These are phyloP conservation scores for Whitmania pigra DNA, from an alignment of 1,140 invertebrate genomes.

Conservation along the genomic window DNA sequence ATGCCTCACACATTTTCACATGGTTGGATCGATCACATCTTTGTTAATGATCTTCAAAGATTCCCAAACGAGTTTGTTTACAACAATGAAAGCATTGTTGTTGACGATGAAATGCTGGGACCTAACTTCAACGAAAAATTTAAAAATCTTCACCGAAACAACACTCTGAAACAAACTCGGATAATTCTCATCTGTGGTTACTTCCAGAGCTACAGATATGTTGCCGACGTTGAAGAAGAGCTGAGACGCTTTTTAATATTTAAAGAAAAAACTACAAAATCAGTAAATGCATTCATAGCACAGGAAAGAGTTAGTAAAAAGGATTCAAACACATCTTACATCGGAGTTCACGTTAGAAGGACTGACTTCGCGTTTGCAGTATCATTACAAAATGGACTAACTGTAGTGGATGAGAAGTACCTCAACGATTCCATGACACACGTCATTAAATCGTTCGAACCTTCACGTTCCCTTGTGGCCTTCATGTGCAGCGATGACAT, in stretches of 20 bases:
- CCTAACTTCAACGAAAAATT: not conserved
- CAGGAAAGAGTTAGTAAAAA: not conserved
- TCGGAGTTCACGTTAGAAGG: not conserved
- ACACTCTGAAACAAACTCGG: not conserved
- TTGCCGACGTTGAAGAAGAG: not conserved
- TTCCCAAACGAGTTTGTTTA: not conserved
- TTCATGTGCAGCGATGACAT: constrained; percentile 7
- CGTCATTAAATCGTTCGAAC: not conserved
- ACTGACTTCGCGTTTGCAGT: not conserved
- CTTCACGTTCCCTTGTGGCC: not conserved
- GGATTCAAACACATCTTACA: not conserved
- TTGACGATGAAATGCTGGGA: not conserved
- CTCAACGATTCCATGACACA: not conserved
- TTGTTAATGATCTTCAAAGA: not conserved
- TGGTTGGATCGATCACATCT: not conserved
- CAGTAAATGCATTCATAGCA: not conserved
- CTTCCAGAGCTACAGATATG: not conserved
- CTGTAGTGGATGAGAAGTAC: not conserved
- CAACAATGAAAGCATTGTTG: not conserved
- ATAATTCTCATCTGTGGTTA: constrained; percentile 6
- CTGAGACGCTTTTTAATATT: not conserved
- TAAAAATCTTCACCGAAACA: not conserved
- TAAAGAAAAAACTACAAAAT: not conserved
- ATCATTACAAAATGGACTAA: not conserved
- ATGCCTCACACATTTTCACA: not conserved